Base-by-base conservation (phyloP, 2,888 invertebrate genomes). In the Gymnoscelis rufifasciata region DNA sequence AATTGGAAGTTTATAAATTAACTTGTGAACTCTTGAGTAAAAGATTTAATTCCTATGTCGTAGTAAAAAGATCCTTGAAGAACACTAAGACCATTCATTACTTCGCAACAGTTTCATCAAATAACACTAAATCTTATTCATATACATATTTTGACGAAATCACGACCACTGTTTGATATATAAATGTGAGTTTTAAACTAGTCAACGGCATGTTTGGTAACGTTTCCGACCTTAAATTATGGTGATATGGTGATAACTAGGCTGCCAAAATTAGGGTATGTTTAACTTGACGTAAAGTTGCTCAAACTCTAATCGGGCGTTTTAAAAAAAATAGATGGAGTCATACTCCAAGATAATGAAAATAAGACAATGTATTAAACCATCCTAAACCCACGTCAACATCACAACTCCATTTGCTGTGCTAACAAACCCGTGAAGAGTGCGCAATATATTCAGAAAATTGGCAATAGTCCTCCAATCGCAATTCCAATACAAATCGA, bases 401-500 rank as follows among this genome's bases (percentile, higher is more conserved):
- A 19, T 19, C 2, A 19, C 5, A 3, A 19, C 19, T 19, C 19
- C 19, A 19, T 19, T 19, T 19, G 19, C 5, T 2, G 19, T 19
- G 19, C 19, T 19, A 19, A 19, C 5, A 19, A 19, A 19, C 2
- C 19, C 19, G 19, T 19, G 19, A 19, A 26, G 7, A 7, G 7
- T 35, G 14, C 1, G 19, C 13, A 27, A 31, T 23, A 28, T 12
- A 44, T 7, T 38, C 41, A 41, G 41, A 44, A 42, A 26, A 37
- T 37, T 38, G 15, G 19, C 33, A 42, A 45, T 12, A 42, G 11
- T 19, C 19, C 19, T 35, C 19, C 19, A 19, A 19, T 19, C 19
- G 19, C 24, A 38, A 48, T 47, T 33, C 33, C 46, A 46, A 38
- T 38, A 44, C 43, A 24, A 39, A 42, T 51, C 37, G 39, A 52